Percentiles rank a stretch among this genome's conserved stretches.
Evolutionary conservation across 1,140 invertebrate genomes (phyloP).

Genomic region (Zaprionus ornatus): DNA sequence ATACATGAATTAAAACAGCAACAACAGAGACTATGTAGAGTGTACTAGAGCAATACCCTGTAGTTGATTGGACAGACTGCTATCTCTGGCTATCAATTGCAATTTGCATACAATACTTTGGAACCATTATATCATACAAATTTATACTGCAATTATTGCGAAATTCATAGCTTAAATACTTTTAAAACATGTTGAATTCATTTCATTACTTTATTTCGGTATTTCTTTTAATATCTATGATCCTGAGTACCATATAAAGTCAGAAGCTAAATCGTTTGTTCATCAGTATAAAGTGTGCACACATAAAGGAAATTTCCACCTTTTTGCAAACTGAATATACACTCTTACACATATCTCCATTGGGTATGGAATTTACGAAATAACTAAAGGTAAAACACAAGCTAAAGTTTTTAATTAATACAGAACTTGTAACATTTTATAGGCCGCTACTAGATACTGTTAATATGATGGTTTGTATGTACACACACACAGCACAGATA

Average conservation of each 20-base stretch:
- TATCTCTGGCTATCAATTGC: no score
- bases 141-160: no score
- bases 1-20: slow-evolving; percentile 43
- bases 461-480: slow-evolving; percentile 30
- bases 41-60: not conserved
- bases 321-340: not conserved
- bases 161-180: not conserved
- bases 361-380: not conserved
- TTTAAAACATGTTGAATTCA: not conserved
- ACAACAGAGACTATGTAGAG: not conserved
- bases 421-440: slow-evolving; percentile 83
- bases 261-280: no score
- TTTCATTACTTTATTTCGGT: not conserved
- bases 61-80: no score
- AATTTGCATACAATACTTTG: no score
- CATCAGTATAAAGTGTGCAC: no score
- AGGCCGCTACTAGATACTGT: slow-evolving; percentile 69
- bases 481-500: slow-evolving; percentile 1
- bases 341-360: not conserved
- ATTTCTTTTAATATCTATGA: not conserved
- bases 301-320: no score
- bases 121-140: no score
- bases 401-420: slow-evolving; percentile 82
- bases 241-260: no score
- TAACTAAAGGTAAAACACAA: slow-evolving; percentile 19